Evolutionary conservation across 2,888 invertebrate genomes (phyloP).

Genomic region (Macroteleia sp.): DNA sequence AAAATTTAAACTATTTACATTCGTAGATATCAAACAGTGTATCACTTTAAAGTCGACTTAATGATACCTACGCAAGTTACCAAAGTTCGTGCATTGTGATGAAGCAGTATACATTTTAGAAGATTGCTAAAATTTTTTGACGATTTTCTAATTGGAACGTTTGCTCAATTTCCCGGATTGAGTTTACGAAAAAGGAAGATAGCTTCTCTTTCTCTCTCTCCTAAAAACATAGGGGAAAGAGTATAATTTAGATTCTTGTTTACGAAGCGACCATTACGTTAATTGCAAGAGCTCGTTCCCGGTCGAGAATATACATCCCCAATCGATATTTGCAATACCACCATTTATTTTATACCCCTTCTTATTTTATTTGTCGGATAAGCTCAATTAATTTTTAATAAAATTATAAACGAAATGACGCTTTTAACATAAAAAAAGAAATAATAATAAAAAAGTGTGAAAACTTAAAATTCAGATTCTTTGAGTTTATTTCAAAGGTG

Average conservation of each 20-base stretch:
- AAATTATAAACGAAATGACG: background rate
- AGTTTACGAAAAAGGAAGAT: conserved; percentile 66
- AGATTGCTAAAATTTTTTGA: too few relatives aligned
- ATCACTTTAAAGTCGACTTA: too few relatives aligned
- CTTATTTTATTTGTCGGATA: conserved; percentile 32
- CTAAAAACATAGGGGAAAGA: conserved; percentile 62
- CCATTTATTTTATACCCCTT: conserved; percentile 14
- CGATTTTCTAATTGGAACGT: conserved; percentile 71
- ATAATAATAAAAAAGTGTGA: too few relatives aligned
- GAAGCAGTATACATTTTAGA: too few relatives aligned
- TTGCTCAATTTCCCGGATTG: conserved; percentile 71
- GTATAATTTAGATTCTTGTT: conserved; percentile 75
- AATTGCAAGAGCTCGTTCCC: conserved; percentile 73
- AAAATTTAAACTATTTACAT: too few relatives aligned
- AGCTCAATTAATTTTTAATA: conserved; percentile 10
- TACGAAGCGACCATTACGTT: conserved; percentile 74
- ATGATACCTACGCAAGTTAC: too few relatives aligned
- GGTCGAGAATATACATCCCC: conserved; percentile 67
- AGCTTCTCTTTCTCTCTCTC: conserved; percentile 43
- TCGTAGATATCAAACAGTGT: too few relatives aligned
- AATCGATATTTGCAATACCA: conserved; percentile 62
- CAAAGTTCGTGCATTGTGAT: too few relatives aligned
- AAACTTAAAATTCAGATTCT: too few relatives aligned
- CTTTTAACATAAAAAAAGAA: too few relatives aligned
- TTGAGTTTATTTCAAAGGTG: too few relatives aligned